These are phyloP conservation scores for Eurytoma adleriae DNA, from an alignment of 2,888 invertebrate genomes.

Conservation along the genomic window DNA sequence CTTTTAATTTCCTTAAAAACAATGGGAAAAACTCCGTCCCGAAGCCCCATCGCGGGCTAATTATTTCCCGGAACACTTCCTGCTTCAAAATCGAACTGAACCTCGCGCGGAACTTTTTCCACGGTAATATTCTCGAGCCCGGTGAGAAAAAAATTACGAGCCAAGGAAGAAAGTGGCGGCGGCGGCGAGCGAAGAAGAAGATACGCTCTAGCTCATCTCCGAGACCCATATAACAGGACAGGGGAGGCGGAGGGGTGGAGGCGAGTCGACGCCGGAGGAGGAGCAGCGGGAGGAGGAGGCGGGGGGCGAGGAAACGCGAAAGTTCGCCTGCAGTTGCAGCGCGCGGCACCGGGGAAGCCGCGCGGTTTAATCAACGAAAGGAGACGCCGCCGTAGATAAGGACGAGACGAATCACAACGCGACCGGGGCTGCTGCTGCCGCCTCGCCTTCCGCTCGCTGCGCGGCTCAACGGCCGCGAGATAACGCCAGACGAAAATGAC, in stretches of 20 bases:
- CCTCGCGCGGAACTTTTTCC: not conserved
- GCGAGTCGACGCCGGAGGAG: conserved; percentile 2
- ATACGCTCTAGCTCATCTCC: conserved; percentile 40
- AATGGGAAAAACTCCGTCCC: too few relatives aligned
- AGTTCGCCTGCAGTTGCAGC: conserved; percentile 49
- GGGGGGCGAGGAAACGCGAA: conserved; percentile 1
- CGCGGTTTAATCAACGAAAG: conserved; percentile 70
- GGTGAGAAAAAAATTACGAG: conserved; percentile 1
- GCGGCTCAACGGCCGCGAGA: not conserved
- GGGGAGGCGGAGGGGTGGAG: not conserved
- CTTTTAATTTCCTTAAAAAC: too few relatives aligned
- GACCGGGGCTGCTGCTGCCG: not conserved
- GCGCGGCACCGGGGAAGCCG: conserved; percentile 46
- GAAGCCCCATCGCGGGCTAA: not conserved
- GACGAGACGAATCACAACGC: conserved; percentile 24
- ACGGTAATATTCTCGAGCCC: not conserved
- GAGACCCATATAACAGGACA: conserved; percentile 30
- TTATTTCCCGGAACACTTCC: not conserved
- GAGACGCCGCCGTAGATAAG: conserved; percentile 60
- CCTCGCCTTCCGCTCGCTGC: not conserved
- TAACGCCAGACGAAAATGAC: conserved; percentile 14
- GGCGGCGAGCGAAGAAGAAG: not conserved
- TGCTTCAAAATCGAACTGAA: conserved; percentile 8
- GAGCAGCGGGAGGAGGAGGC: not conserved
- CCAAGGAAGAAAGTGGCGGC: not conserved